Conservation (phyloP, 2,888 invertebrate species). For the Pachymerium ferrugineum region DNA sequence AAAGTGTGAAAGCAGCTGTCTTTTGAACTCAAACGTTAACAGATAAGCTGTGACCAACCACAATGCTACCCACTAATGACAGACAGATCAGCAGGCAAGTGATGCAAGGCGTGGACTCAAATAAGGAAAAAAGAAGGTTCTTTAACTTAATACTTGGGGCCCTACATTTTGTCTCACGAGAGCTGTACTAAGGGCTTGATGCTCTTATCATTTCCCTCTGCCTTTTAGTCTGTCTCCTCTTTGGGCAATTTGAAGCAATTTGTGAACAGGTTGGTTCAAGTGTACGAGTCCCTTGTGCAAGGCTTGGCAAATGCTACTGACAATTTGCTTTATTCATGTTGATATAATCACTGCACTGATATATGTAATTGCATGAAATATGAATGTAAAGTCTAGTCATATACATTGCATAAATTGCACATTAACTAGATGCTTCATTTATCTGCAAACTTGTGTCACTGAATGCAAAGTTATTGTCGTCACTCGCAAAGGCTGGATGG, state of each 20-base stretch:
- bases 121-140: neutral
- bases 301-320: constrained; percentile 19
- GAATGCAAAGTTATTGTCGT: neutral
- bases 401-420: constrained; percentile 15
- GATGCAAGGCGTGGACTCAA: neutral
- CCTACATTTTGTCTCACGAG: constrained; percentile 15
- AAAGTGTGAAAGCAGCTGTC: constrained; percentile 6
- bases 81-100: neutral
- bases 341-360: constrained; percentile 27
- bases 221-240: constrained; percentile 21
- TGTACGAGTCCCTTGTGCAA: constrained; percentile 22
- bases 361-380: constrained; percentile 14
- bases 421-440: constrained; percentile 23
- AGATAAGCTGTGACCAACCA: constrained; percentile 15
- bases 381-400: constrained; percentile 5
- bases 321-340: constrained; percentile 21
- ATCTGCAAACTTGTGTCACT: constrained; percentile 17
- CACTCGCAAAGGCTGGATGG: neutral
- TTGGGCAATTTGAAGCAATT: constrained; percentile 23
- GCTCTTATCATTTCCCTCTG: constrained; percentile 18
- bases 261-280: constrained; percentile 27
- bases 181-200: neutral
- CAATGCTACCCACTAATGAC: neutral
- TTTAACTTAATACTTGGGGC: constrained; percentile 20
- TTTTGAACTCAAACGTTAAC: constrained; percentile 1